Percentiles rank a stretch among this genome's conserved stretches.
These are phyloP conservation scores for Digitonthophagus gazella DNA, from an alignment of 2,888 invertebrate species.

Conservation along the genomic window DNA sequence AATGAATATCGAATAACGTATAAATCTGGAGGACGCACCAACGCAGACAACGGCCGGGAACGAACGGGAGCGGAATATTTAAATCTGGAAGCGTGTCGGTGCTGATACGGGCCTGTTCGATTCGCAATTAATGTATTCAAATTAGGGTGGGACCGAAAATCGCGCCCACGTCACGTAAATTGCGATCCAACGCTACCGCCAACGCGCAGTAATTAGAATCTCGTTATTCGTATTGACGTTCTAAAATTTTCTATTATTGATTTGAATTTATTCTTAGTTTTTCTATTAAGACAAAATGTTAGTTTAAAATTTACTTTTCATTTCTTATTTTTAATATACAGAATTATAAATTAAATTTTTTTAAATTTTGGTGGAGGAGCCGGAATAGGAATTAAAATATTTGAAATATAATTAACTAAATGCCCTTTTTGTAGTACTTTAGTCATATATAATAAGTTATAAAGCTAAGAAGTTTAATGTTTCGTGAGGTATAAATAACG, in stretches of 20 bases:
- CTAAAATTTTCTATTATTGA: background rate
- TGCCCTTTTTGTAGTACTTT: no score
- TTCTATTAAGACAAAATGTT: no score
- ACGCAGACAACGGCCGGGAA: slow-evolving; percentile 9
- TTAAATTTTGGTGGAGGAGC: no score
- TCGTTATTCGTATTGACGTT: background rate
- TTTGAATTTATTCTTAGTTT: background rate
- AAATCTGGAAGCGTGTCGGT: slow-evolving; percentile 7
- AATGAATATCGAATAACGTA: slow-evolving; percentile 16
- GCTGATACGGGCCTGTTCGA: slow-evolving; percentile 6
- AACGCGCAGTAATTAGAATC: background rate
- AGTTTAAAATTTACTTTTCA: no score
- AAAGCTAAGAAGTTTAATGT: no score
- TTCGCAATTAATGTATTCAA: slow-evolving; percentile 16
- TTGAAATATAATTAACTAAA: no score
- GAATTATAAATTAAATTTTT: no score
- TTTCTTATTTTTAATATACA: no score
- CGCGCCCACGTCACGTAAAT: slow-evolving; percentile 1
- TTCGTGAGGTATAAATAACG: no score
- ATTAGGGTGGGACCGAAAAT: slow-evolving; percentile 11
- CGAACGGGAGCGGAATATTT: slow-evolving; percentile 10
- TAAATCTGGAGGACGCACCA: slow-evolving; percentile 13
- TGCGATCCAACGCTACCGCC: background rate
- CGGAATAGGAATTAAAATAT: no score
- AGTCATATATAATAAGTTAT: no score